Conservation (phyloP, 2,797 vertebrate species). For the Rachycentron canadum region DNA sequence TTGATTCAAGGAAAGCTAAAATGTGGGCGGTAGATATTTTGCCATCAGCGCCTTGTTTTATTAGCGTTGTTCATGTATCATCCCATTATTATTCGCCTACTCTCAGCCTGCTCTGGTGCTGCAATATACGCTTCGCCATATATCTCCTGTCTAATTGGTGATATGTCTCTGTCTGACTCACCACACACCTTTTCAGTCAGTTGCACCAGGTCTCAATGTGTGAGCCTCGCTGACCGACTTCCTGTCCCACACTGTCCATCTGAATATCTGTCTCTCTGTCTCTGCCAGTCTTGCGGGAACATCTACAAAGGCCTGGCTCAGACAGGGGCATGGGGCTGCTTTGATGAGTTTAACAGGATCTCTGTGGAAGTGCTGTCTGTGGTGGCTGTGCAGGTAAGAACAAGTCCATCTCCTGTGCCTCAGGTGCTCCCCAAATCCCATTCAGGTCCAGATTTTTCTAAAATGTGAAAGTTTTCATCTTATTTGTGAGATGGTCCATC, state of each 20-base stretch:
- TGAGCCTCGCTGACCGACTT: neutral
- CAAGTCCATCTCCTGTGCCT: neutral
- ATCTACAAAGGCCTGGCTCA: constrained; percentile 99
- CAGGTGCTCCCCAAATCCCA: neutral
- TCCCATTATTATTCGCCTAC: constrained; percentile 32
- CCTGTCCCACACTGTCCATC: constrained; percentile 2
- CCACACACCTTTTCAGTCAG: constrained; percentile 5
- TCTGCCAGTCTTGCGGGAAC: constrained; percentile 93
- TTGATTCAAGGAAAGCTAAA: constrained; percentile 34
- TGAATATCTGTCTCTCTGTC: constrained; percentile 42
- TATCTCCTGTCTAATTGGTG: constrained; percentile 36
- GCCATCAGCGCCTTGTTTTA: constrained; percentile 36
- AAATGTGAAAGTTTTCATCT: constrained; percentile 20
- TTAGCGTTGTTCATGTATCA: constrained; percentile 39
- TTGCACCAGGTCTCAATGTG: constrained; percentile 1
- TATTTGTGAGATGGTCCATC: constrained; percentile 20
- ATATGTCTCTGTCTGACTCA: constrained; percentile 4
- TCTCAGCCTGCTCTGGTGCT: constrained; percentile 15
- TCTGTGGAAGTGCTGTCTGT: constrained; percentile 98
- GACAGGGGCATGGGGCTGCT: constrained; percentile 98
- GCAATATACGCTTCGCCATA: constrained; percentile 11
- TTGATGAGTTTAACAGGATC: constrained; percentile 98
- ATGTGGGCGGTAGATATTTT: constrained; percentile 39
- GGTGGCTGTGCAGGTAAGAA: constrained; percentile 95
- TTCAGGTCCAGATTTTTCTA: neutral